A percentile compares a stretch with the other conserved stretches of the same genome.
Evolutionary conservation across 2,113 vertebrate species (phyloP).

Genomic region (Malurus alboscapulatus): DNA sequence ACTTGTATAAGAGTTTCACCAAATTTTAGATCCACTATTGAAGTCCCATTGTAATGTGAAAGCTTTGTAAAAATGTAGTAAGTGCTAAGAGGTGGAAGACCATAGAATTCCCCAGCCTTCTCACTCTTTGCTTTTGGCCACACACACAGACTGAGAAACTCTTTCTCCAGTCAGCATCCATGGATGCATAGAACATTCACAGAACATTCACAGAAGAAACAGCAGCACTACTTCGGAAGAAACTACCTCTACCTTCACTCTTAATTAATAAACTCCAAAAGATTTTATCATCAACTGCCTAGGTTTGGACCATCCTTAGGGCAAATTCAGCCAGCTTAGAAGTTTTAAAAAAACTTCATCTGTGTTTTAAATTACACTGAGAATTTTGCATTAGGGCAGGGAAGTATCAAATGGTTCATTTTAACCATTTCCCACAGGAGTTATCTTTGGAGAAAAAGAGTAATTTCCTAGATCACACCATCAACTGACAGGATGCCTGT

Average conservation of each 20-base stretch:
- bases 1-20: neutral
- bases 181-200: accelerated
- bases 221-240: neutral
- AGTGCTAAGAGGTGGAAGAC: neutral
- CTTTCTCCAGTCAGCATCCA: neutral
- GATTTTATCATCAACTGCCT: neutral
- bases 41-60: neutral
- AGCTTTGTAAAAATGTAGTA: neutral
- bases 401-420: neutral
- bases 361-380: neutral
- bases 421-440: neutral
- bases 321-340: neutral
- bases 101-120: neutral
- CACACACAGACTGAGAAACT: neutral
- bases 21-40: neutral
- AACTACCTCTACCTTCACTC: neutral
- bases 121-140: neutral
- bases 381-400: neutral
- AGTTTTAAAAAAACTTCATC: neutral
- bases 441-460: neutral
- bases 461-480: neutral
- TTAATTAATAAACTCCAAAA: neutral
- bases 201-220: neutral
- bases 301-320: neutral
- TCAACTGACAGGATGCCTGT: neutral